Conservation (phyloP, 2,797 vertebrate genomes). For the Epinephelus malabaricus region DNA sequence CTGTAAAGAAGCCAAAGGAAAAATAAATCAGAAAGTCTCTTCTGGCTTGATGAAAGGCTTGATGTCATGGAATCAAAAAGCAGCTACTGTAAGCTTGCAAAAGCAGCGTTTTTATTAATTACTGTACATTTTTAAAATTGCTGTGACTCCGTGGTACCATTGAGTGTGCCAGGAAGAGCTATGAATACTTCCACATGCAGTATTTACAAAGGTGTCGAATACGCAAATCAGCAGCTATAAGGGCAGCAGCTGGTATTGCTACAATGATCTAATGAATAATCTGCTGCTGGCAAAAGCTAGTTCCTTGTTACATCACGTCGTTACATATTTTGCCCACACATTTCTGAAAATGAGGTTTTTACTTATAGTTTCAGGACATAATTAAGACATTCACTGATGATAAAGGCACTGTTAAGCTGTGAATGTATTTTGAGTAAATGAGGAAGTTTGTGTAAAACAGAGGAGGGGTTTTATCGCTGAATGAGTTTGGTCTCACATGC, state of each 20-base stretch:
- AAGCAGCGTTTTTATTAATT: slow-evolving; percentile 67
- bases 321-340: slow-evolving; percentile 9
- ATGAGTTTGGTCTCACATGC: slow-evolving; percentile 66
- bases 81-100: slow-evolving; percentile 38
- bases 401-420: background rate
- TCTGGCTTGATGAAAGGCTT: slow-evolving; percentile 41
- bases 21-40: slow-evolving; percentile 58
- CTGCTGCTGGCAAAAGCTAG: slow-evolving; percentile 39
- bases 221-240: slow-evolving; percentile 56
- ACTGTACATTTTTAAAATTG: slow-evolving; percentile 56
- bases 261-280: slow-evolving; percentile 55
- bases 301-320: slow-evolving; percentile 40
- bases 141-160: slow-evolving; percentile 41
- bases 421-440: slow-evolving; percentile 10
- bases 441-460: slow-evolving; percentile 30
- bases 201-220: slow-evolving; percentile 63
- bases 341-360: slow-evolving; percentile 30
- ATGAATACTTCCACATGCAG: slow-evolving; percentile 61
- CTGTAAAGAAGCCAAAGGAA: slow-evolving; percentile 25
- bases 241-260: slow-evolving; percentile 65
- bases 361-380: slow-evolving; percentile 10
- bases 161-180: slow-evolving; percentile 70
- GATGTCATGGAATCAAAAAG: slow-evolving; percentile 38
- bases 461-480: slow-evolving; percentile 47
- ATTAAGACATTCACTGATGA: slow-evolving; percentile 21